Evolutionary conservation across 2,797 vertebrate species (phyloP).

Genomic region (Poecilia wingei): DNA sequence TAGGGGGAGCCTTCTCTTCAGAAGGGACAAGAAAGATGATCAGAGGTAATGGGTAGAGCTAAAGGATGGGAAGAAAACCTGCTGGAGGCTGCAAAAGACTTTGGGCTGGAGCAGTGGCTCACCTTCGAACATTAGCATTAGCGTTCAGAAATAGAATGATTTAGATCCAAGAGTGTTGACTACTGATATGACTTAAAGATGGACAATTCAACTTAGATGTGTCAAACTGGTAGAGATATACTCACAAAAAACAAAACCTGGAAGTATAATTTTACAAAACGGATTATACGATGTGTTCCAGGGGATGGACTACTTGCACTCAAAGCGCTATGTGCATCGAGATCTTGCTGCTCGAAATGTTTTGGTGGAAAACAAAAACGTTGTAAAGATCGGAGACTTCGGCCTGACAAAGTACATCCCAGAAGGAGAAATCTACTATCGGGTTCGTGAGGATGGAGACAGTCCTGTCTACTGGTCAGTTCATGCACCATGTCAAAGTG

Average conservation of each 20-base stretch:
- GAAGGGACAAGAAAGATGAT: not conserved
- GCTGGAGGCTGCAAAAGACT: not conserved
- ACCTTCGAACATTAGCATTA: not conserved
- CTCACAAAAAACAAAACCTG: not conserved
- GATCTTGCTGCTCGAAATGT: slow-evolving; percentile 93
- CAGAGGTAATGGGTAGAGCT: not conserved
- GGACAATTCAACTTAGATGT: not conserved
- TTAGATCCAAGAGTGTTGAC: not conserved
- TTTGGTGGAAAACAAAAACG: slow-evolving; percentile 86
- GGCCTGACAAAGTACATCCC: slow-evolving; percentile 92
- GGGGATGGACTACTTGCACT: slow-evolving; percentile 95
- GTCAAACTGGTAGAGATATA: not conserved
- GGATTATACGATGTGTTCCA: slow-evolving; percentile 47
- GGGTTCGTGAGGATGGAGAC: slow-evolving; percentile 89
- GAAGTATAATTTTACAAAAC: not conserved
- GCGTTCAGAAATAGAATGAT: not conserved
- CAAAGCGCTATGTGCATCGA: slow-evolving; percentile 88
- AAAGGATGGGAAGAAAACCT: not conserved
- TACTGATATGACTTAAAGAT: not conserved
- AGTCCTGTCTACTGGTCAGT: slow-evolving; percentile 93
- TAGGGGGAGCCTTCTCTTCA: not conserved
- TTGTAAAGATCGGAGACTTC: slow-evolving; percentile 95
- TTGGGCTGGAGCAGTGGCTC: not conserved
- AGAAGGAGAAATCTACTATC: slow-evolving; percentile 89
- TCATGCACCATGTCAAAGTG: not conserved